Percentiles rank a stretch among this genome's conserved stretches.
Evolutionary conservation across 2,113 vertebrate species (phyloP).

Genomic region (Pedetes capensis): DNA sequence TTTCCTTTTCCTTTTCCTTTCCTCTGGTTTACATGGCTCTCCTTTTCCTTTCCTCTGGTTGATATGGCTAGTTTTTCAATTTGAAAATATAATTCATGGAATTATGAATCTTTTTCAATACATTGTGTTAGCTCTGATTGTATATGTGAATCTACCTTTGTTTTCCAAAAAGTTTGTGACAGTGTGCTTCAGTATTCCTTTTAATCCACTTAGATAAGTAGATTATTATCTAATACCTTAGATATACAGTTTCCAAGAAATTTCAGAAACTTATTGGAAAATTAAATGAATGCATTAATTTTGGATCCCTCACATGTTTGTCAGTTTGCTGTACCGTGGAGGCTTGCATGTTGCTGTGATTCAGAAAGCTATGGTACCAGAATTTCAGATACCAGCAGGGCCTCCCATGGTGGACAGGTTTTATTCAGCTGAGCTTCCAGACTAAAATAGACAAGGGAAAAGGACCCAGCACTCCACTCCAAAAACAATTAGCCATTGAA

Average conservation of each 20-base stretch:
- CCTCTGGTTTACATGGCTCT: neutral
- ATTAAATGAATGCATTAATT: neutral
- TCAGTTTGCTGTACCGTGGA: no score
- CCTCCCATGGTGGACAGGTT: no score
- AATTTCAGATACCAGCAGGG: no score
- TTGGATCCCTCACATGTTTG: no score
- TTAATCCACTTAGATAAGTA: neutral
- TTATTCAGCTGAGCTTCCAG: no score
- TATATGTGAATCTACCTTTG: neutral
- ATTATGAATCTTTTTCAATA: neutral
- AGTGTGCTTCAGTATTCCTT: neutral
- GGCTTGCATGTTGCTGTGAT: no score
- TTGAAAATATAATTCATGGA: neutral
- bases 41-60: neutral
- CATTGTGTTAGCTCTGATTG: neutral
- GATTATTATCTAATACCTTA: no score
- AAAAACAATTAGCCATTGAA: no score
- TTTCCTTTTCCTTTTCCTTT: neutral
- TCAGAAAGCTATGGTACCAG: no score
- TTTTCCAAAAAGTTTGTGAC: neutral
- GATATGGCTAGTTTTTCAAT: neutral
- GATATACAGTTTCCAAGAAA: slow-evolving; percentile 2
- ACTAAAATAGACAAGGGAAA: no score
- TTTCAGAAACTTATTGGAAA: neutral
- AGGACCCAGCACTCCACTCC: no score